phyloP scores from a whole-genome alignment of 2,888 invertebrate genomes.

The Mellilla xanthometata region DNA sequence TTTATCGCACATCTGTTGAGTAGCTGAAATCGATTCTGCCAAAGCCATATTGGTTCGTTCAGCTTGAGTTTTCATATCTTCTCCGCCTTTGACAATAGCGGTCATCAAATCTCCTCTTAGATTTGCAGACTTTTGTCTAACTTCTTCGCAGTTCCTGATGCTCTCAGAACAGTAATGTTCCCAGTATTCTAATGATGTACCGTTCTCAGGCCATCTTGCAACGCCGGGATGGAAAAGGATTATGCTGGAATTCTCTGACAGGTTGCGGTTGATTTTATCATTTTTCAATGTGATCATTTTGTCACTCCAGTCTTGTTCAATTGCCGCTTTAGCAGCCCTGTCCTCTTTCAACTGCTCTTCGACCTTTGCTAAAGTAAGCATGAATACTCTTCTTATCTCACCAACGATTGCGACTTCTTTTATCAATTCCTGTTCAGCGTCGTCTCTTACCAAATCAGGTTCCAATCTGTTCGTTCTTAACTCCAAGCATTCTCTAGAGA shows the following conservation, averaged over 20 bases:
- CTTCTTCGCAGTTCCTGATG: conserved; percentile 88
- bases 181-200: conserved; percentile 87
- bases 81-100: conserved; percentile 88
- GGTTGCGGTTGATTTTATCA: conserved; percentile 85
- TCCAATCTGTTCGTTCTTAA: conserved; percentile 87
- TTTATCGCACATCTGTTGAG: conserved; percentile 86
- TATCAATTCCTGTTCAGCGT: conserved; percentile 90
- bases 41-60: conserved; percentile 90
- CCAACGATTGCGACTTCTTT: conserved; percentile 89
- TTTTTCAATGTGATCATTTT: conserved; percentile 89
- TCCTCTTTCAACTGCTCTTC: conserved; percentile 85
- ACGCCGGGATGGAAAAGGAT: conserved; percentile 91
- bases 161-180: conserved; percentile 91
- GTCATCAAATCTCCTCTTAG: conserved; percentile 87
- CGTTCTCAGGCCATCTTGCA: conserved; percentile 90
- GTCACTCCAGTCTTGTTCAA: conserved; percentile 96
- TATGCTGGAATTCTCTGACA: conserved; percentile 86
- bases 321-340: conserved; percentile 88
- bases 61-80: conserved; percentile 92
- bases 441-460: conserved; percentile 89
- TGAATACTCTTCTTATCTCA: conserved; percentile 85
- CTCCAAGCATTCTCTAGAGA: conserved; percentile 87
- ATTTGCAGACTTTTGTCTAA: conserved; percentile 87
- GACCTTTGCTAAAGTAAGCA: conserved; percentile 85
- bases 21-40: conserved; percentile 86